phyloP scores from a whole-genome alignment of 2,113 vertebrate species.

The Pelecanoides urinatrix region DNA sequence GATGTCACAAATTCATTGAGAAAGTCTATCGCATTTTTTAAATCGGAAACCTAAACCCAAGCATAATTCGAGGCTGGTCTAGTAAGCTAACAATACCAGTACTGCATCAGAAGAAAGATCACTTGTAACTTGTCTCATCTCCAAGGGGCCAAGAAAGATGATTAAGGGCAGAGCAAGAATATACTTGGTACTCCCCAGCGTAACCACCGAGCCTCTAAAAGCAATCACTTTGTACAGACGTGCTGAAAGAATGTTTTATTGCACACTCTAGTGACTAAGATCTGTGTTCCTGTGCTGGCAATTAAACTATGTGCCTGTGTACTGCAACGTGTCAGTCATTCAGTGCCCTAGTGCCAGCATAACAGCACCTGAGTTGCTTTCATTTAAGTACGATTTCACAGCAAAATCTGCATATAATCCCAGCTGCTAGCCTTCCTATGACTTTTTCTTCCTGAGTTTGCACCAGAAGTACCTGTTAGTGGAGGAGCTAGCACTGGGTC shows the following conservation, averaged over 20 bases:
- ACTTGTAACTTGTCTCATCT: background rate
- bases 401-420: background rate
- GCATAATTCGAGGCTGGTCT: background rate
- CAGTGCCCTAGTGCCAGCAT: background rate
- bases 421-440: background rate
- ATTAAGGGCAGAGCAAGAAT: background rate
- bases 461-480: background rate
- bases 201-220: background rate
- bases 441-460: background rate
- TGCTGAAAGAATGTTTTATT: background rate
- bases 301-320: background rate
- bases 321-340: rapidly evolving
- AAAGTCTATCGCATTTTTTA: background rate
- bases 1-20: background rate
- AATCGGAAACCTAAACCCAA: background rate
- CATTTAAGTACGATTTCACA: background rate
- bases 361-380: background rate
- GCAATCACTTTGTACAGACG: background rate
- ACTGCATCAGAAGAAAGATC: background rate
- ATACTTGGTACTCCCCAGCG: rapidly evolving
- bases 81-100: background rate
- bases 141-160: background rate
- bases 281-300: background rate
- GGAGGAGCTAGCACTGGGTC: background rate
- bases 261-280: background rate